Conservation (phyloP, 2,113 vertebrate species). For the Hyperoodon ampullatus region DNA sequence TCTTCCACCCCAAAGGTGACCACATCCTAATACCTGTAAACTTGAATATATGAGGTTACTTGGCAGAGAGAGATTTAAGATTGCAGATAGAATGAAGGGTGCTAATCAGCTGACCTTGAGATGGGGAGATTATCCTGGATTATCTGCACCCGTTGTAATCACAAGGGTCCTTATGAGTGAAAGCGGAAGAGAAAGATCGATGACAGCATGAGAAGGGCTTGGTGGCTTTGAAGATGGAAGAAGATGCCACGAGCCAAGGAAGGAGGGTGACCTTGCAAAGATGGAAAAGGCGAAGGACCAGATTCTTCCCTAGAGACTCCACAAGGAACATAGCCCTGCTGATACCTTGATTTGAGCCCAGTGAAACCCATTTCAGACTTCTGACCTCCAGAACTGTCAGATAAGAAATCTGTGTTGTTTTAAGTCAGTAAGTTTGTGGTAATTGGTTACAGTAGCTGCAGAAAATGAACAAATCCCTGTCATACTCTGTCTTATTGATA, state of each 20-base stretch:
- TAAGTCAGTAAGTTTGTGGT: not conserved
- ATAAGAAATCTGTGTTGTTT: not conserved
- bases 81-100: not conserved
- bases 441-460: not conserved
- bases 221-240: not conserved
- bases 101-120: not conserved
- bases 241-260: not conserved
- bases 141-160: not conserved
- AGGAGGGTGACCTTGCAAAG: not conserved
- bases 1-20: not conserved
- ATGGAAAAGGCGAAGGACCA: not conserved
- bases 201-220: no score
- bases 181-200: not conserved
- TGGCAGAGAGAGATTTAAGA: not conserved
- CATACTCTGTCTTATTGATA: not conserved
- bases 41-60: not conserved
- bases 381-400: no score
- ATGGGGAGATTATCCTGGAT: not conserved
- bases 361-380: no score
- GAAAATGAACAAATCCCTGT: not conserved
- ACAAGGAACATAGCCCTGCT: not conserved
- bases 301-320: not conserved
- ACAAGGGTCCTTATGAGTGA: not conserved
- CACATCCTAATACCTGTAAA: not conserved
- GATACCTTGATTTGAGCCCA: not conserved